Conservation (phyloP, 2,113 vertebrate genomes). For the Aphyosemion australe region DNA sequence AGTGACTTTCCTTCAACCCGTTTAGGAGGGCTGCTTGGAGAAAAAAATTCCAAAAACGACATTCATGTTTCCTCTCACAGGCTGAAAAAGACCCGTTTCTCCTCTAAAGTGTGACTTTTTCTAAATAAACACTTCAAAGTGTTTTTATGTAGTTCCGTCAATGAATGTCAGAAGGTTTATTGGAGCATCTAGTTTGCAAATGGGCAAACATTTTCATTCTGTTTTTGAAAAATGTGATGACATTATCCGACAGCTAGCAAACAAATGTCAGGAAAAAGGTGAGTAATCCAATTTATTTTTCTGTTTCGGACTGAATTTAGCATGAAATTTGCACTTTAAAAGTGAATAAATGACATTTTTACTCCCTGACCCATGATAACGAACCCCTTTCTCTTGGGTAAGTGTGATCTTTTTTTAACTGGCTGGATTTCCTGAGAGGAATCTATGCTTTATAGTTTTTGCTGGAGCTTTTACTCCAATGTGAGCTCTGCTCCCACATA, state of each 20-base stretch:
- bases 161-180: slow-evolving; percentile 1
- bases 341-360: neutral
- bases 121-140: slow-evolving; percentile 18
- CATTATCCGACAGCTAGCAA: neutral
- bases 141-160: slow-evolving; percentile 16
- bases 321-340: neutral
- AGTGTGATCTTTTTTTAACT: neutral
- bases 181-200: slow-evolving; percentile 1
- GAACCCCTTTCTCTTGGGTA: too few species aligned
- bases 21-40: slow-evolving; percentile 32
- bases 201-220: slow-evolving; percentile 1
- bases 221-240: neutral
- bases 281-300: too few species aligned
- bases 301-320: neutral
- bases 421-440: slow-evolving; percentile 14
- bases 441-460: neutral
- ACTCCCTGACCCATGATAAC: too few species aligned
- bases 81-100: neutral
- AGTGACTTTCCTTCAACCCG: slow-evolving; percentile 43
- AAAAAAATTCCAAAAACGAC: slow-evolving; percentile 31
- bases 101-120: neutral
- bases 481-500: slow-evolving; percentile 14
- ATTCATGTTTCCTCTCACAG: slow-evolving; percentile 15
- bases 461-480: slow-evolving; percentile 18
- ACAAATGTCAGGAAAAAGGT: neutral